A percentile compares a stretch with the other conserved stretches of the same genome.
Conservation (phyloP, 2,888 invertebrate species). For the Parnassius glacialis region DNA sequence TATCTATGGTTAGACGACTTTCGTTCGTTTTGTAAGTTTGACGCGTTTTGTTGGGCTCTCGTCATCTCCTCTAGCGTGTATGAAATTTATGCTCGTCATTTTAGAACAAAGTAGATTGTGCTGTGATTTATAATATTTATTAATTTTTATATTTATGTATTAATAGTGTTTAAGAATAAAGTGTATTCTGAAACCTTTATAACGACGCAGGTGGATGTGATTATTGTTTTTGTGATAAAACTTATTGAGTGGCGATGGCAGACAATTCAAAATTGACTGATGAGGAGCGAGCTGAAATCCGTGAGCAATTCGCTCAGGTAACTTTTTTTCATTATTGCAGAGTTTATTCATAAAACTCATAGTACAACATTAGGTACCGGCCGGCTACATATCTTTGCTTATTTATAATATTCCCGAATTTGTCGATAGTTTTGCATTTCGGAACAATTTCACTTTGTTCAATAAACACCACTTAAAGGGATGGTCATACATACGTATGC, state of each 20-base stretch:
- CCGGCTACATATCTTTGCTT: background rate
- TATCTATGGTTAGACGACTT: constrained; percentile 2
- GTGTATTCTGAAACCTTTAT: constrained; percentile 41
- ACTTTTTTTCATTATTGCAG: constrained; percentile 43
- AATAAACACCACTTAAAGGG: constrained; percentile 25
- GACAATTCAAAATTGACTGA: constrained; percentile 81
- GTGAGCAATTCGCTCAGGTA: constrained; percentile 89
- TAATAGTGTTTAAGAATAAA: constrained; percentile 51
- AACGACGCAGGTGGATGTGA: constrained; percentile 48
- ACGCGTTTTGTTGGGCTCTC: constrained; percentile 30
- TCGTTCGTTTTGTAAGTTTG: constrained; percentile 32
- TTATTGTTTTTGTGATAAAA: constrained; percentile 64
- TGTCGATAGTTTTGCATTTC: constrained; percentile 25
- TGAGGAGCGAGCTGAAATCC: constrained; percentile 88
- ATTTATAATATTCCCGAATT: background rate
- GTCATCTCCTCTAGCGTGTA: constrained; percentile 30
- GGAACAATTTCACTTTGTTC: constrained; percentile 30
- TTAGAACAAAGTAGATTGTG: constrained; percentile 36
- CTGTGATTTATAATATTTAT: constrained; percentile 44
- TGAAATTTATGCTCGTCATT: constrained; percentile 33
- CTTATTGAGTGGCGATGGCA: constrained; percentile 64
- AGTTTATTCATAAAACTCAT: background rate
- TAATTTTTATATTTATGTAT: constrained; percentile 41
- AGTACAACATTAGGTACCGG: constrained; percentile 5
- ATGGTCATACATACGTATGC: constrained; percentile 29